phyloP scores from a whole-genome alignment of 2,888 invertebrate species.

The Malachius bipustulatus region DNA sequence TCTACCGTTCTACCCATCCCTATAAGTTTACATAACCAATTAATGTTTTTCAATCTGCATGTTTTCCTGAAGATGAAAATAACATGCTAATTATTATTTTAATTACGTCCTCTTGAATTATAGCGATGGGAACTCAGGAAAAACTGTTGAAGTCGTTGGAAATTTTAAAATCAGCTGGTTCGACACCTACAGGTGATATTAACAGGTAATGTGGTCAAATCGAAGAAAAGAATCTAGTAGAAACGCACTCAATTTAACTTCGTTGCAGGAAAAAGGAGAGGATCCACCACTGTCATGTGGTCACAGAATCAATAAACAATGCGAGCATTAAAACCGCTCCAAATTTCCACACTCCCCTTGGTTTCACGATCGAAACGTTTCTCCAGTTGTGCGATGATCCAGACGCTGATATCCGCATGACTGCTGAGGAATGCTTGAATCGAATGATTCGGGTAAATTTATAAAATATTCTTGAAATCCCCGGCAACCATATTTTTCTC shows the following conservation, averaged over 20 bases:
- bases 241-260: conserved; percentile 10
- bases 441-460: conserved; percentile 52
- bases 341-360: conserved; percentile 53
- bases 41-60: too few species aligned
- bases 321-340: conserved; percentile 46
- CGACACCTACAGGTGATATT: conserved; percentile 20
- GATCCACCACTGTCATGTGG: conserved; percentile 55
- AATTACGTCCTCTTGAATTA: conserved; percentile 7
- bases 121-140: conserved; percentile 35
- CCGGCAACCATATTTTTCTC: conserved; percentile 2
- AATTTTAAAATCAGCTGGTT: conserved; percentile 25
- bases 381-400: conserved; percentile 61
- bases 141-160: conserved; percentile 36
- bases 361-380: conserved; percentile 58
- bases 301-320: conserved; percentile 60
- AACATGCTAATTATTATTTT: conserved; percentile 1
- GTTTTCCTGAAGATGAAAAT: background rate
- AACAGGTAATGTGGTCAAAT: background rate
- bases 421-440: conserved; percentile 72
- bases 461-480: conserved; percentile 3
- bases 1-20: too few species aligned
- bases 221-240: background rate
- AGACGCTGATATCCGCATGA: conserved; percentile 67
- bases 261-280: conserved; percentile 60
- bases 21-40: too few species aligned